Percentiles rank a stretch among this genome's conserved stretches.
Evolutionary conservation across 2,888 invertebrate genomes (phyloP).

Genomic region (Alcis repandata): DNA sequence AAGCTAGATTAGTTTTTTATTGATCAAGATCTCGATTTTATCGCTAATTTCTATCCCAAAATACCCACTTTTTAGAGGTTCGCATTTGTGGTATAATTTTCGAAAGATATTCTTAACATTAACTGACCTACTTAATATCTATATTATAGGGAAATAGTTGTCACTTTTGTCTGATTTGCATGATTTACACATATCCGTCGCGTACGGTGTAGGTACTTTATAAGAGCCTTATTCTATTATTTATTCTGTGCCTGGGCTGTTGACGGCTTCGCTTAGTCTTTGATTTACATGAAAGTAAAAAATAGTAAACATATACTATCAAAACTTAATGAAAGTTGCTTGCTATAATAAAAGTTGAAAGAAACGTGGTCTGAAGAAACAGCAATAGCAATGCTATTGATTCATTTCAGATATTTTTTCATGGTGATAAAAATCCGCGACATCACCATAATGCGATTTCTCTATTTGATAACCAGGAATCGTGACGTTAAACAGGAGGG

Average conservation of each 20-base stretch:
- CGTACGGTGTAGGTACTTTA: too few species aligned
- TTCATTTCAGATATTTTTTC: background rate
- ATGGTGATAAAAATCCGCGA: constrained; percentile 44
- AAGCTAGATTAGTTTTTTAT: too few species aligned
- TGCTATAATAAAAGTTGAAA: background rate
- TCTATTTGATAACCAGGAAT: constrained; percentile 47
- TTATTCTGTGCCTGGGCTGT: constrained; percentile 34
- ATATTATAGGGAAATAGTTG: too few species aligned
- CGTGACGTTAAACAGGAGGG: constrained; percentile 57
- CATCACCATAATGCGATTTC: constrained; percentile 54
- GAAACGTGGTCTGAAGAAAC: constrained; percentile 25
- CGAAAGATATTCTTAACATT: too few species aligned
- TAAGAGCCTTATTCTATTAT: background rate
- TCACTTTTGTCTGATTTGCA: too few species aligned
- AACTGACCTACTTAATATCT: too few species aligned
- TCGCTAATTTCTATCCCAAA: too few species aligned
- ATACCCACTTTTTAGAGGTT: too few species aligned
- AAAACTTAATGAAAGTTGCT: background rate
- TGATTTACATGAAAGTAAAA: constrained; percentile 56
- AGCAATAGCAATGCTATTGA: constrained; percentile 50
- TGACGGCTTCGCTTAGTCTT: constrained; percentile 49
- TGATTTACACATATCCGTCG: too few species aligned
- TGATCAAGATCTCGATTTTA: too few species aligned
- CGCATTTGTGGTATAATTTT: too few species aligned
- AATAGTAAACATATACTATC: constrained; percentile 42